phyloP scores from a whole-genome alignment of 2,888 invertebrate species.

The Gari tellinella region DNA sequence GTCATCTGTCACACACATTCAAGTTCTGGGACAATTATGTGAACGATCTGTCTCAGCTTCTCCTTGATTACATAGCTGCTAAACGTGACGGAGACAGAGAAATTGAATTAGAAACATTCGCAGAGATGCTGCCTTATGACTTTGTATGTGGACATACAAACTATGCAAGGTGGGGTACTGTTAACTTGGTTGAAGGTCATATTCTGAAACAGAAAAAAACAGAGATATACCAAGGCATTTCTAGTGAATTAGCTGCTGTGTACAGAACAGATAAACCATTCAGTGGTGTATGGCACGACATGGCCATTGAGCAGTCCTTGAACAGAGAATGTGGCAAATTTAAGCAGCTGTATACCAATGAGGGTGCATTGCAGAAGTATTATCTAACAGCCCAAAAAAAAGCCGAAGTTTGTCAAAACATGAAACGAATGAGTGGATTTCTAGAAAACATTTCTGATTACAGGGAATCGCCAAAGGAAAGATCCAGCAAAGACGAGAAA shows the following conservation, averaged over 20 bases:
- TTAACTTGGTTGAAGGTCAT: conserved; percentile 7
- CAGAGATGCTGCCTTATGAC: conserved; percentile 20
- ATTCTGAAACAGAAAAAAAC: conserved; percentile 12
- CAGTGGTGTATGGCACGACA: conserved; percentile 31
- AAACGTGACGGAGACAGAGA: conserved; percentile 15
- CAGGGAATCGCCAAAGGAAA: conserved; percentile 10
- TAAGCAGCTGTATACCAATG: conserved; percentile 21
- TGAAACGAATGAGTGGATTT: too few species aligned
- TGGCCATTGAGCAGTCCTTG: conserved; percentile 26
- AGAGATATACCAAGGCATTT: conserved; percentile 2
- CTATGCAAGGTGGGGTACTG: conserved; percentile 22
- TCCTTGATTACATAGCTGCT: conserved; percentile 15
- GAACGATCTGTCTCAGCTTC: conserved; percentile 4
- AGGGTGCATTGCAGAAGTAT: conserved; percentile 26
- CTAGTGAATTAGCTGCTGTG: conserved; percentile 3
- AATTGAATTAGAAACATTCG: conserved; percentile 23
- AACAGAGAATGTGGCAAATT: conserved; percentile 35
- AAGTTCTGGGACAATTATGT: conserved; percentile 13
- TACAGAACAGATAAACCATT: conserved; percentile 19
- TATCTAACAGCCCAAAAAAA: conserved; percentile 31
- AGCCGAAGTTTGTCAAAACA: conserved; percentile 15
- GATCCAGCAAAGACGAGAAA: conserved; percentile 10
- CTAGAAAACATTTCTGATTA: too few species aligned
- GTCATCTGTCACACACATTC: conserved; percentile 3
- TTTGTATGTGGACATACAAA: conserved; percentile 12